Percentiles rank a stretch among this genome's conserved stretches.
These are phyloP conservation scores for Mamestra brassicae DNA, from an alignment of 2,888 invertebrate genomes.

Conservation along the genomic window DNA sequence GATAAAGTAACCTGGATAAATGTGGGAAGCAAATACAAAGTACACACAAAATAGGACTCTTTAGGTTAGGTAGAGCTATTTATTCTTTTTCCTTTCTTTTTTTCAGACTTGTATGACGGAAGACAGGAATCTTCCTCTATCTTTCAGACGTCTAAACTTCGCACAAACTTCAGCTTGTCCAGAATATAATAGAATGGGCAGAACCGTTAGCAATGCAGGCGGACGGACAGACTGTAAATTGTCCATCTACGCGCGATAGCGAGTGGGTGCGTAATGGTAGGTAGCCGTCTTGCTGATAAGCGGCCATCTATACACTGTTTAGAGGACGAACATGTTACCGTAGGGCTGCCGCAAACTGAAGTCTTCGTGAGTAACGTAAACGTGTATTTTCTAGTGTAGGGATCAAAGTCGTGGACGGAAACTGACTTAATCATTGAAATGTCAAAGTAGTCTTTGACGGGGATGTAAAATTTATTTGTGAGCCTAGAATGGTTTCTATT, in stretches of 20 bases:
- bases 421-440: neutral
- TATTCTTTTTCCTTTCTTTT: too few relatives aligned
- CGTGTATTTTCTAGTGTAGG: neutral
- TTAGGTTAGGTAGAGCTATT: too few relatives aligned
- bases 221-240: constrained; percentile 47
- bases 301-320: constrained; percentile 46
- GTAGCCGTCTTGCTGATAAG: constrained; percentile 55
- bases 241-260: constrained; percentile 51
- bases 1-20: too few relatives aligned
- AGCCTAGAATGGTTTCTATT: too few relatives aligned
- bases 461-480: too few relatives aligned
- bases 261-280: constrained; percentile 63
- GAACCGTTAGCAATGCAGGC: constrained; percentile 51
- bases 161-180: neutral
- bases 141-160: neutral
- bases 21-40: too few relatives aligned
- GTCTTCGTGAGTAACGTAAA: neutral
- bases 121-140: neutral
- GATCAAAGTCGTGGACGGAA: neutral
- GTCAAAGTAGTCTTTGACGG: neutral
- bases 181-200: constrained; percentile 37
- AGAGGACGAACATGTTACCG: constrained; percentile 15
- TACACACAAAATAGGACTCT: too few relatives aligned
- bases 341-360: constrained; percentile 41
- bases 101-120: too few relatives aligned